Conservation (phyloP, 2,113 vertebrate genomes). For the Lophura nycthemera region DNA sequence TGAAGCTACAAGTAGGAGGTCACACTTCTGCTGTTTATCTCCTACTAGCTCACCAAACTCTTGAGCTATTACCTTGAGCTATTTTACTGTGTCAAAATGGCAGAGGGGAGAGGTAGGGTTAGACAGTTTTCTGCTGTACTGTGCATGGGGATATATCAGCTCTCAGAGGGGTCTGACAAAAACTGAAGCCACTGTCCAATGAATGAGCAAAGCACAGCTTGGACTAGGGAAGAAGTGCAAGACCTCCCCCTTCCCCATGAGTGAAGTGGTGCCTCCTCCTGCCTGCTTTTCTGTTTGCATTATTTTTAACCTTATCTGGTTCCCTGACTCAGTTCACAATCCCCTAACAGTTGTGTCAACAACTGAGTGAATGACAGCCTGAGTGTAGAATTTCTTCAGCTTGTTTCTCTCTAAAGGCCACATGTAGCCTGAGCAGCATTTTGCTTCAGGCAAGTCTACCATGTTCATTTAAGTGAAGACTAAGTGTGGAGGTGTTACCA, state of each 20-base stretch:
- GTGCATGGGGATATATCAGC: not conserved
- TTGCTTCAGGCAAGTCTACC: not conserved
- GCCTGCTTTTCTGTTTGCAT: not conserved
- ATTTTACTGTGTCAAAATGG: not conserved
- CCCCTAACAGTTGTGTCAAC: conserved; percentile 40
- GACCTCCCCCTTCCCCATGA: not conserved
- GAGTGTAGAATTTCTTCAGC: conserved; percentile 27
- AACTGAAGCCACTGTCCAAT: not conserved
- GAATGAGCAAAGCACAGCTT: not conserved
- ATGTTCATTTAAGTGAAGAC: not conserved
- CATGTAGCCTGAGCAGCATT: not conserved
- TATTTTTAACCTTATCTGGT: conserved; percentile 55
- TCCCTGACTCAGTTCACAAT: conserved; percentile 32
- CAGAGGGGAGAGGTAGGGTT: not conserved
- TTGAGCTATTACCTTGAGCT: not conserved
- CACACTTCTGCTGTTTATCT: not conserved
- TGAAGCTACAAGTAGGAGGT: not conserved
- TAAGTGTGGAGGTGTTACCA: not conserved
- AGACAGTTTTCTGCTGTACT: not conserved
- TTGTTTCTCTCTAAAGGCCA: conserved; percentile 15
- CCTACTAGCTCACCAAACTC: not conserved
- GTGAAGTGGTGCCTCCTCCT: not conserved
- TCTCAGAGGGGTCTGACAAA: not conserved
- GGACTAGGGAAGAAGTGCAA: not conserved
- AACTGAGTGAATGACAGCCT: conserved; percentile 13